Conservation (phyloP, 1,140 invertebrate genomes). For the Drosophila murphyi region DNA sequence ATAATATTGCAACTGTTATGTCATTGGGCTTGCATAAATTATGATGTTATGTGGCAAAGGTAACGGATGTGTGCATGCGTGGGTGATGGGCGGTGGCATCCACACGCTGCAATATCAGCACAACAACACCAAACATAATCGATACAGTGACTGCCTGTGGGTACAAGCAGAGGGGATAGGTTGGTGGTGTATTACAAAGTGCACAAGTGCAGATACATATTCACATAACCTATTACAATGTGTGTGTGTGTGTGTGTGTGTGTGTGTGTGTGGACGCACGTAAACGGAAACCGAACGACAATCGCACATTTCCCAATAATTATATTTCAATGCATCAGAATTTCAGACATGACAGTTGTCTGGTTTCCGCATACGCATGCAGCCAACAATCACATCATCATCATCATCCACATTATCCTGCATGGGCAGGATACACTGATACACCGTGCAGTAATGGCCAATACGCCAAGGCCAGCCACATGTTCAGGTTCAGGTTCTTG, state of each 20-base stretch:
- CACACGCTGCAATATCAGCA: conserved; percentile 12
- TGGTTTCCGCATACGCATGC: conserved; percentile 61
- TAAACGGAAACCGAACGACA: conserved; percentile 80
- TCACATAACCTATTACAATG: not conserved
- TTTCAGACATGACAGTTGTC: conserved; percentile 77
- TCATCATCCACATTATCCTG: conserved; percentile 31
- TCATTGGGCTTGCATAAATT: conserved; percentile 55
- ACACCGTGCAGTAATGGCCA: not conserved
- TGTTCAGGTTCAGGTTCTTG: too few relatives aligned
- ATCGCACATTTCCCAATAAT: conserved; percentile 83
- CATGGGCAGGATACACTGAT: not conserved
- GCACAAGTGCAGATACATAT: conserved; percentile 3
- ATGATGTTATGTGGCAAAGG: conserved; percentile 52
- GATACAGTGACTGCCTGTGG: conserved; percentile 28
- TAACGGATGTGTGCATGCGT: conserved; percentile 32
- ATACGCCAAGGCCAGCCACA: too few relatives aligned
- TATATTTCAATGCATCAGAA: conserved; percentile 83
- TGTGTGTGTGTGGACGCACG: conserved; percentile 36
- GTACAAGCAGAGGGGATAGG: not conserved
- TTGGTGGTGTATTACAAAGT: not conserved
- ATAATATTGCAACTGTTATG: conserved; percentile 56
- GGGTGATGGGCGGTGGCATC: conserved; percentile 5
- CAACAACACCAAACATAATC: conserved; percentile 38
- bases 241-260: not conserved
- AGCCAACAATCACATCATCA: conserved; percentile 16